These are phyloP conservation scores for Chunga burmeisteri DNA, from an alignment of 2,113 vertebrate genomes.

Conservation along the genomic window DNA sequence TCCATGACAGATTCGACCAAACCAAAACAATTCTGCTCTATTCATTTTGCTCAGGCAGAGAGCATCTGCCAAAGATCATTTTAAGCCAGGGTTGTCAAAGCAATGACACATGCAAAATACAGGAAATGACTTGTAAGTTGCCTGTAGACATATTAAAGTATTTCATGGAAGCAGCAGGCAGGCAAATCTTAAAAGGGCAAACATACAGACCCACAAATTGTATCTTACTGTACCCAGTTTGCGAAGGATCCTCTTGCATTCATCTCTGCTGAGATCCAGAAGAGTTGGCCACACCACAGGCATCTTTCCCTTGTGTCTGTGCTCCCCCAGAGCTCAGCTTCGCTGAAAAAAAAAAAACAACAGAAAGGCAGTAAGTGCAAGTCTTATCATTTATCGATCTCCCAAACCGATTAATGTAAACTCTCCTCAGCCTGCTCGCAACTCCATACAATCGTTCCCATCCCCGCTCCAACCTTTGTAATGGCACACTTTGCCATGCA, in stretches of 20 bases:
- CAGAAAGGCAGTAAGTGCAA: background rate
- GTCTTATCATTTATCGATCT: background rate
- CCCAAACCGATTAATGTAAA: background rate
- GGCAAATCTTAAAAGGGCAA: background rate
- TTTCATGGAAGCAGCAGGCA: background rate
- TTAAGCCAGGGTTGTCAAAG: constrained; percentile 4
- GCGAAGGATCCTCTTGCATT: constrained; percentile 97
- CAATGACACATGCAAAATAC: background rate
- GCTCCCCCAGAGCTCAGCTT: constrained; percentile 71
- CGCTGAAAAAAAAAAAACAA: constrained; percentile 26
- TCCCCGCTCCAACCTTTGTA: background rate
- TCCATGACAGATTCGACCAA: background rate
- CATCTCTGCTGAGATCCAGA: constrained; percentile 96
- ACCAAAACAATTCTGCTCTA: background rate
- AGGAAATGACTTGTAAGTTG: constrained; percentile 16
- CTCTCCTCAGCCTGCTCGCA: background rate
- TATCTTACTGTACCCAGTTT: constrained; percentile 87
- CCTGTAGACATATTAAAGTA: background rate
- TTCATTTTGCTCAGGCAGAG: background rate
- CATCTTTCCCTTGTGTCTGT: constrained; percentile 79
- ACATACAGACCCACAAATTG: constrained; percentile 27
- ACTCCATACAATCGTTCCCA: background rate
- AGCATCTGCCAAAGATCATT: background rate
- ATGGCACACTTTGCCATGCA: background rate
- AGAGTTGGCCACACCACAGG: constrained; percentile 98